Evolutionary conservation across 2,113 vertebrate genomes (phyloP).

Genomic region (Epinephelus cyanopodus): DNA sequence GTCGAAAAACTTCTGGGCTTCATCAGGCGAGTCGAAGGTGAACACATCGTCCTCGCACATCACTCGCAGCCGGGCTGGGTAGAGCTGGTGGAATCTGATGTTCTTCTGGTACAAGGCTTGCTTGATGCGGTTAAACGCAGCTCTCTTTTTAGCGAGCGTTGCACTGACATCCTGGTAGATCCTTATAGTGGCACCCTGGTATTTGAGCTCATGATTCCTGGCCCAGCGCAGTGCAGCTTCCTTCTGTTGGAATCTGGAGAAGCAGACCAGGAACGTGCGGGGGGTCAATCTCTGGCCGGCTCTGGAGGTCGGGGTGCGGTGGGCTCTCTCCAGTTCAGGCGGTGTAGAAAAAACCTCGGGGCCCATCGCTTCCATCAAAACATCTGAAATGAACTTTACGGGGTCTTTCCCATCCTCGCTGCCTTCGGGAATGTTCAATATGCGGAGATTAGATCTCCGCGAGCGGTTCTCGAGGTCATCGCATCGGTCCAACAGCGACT

Average conservation of each 20-base stretch:
- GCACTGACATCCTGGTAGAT: conserved; percentile 4
- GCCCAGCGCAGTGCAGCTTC: neutral
- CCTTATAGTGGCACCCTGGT: neutral
- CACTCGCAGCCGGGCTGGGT: neutral
- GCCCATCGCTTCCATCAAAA: neutral
- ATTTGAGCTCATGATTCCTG: conserved; percentile 11
- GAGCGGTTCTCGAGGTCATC: neutral
- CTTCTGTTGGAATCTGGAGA: conserved; percentile 15
- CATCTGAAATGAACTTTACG: neutral
- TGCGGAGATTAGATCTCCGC: neutral
- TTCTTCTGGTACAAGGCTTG: conserved; percentile 1
- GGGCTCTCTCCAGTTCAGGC: conserved; percentile 13
- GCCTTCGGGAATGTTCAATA: neutral
- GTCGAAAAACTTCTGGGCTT: conserved; percentile 15
- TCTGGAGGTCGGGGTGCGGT: neutral
- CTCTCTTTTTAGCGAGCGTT: neutral
- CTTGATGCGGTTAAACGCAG: neutral
- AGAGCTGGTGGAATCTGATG: neutral
- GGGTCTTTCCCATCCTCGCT: neutral
- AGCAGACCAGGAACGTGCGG: neutral
- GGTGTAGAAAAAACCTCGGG: neutral
- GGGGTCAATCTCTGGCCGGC: neutral
- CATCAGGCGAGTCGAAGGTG: neutral
- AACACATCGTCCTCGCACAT: neutral
- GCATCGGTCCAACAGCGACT: neutral